phyloP scores from a whole-genome alignment of 2,888 invertebrate species.

The Axea sp. region DNA sequence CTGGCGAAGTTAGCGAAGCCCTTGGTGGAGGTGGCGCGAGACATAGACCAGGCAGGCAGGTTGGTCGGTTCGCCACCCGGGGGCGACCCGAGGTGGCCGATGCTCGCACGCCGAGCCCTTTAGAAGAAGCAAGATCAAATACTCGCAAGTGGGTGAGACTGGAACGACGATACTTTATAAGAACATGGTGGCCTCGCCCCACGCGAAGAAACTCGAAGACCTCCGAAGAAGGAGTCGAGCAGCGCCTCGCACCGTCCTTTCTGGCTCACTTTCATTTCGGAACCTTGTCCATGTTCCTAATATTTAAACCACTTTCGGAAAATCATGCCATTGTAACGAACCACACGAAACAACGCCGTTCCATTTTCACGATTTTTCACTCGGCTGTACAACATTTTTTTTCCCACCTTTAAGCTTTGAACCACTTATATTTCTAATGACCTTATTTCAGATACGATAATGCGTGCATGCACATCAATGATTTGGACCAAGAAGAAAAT shows the following conservation, averaged over 20 bases:
- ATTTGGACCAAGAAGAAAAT: too few relatives aligned
- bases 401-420: too few relatives aligned
- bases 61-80: conserved; percentile 77
- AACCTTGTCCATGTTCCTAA: conserved; percentile 32
- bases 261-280: conserved; percentile 44
- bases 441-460: too few relatives aligned
- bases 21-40: conserved; percentile 61
- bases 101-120: conserved; percentile 71
- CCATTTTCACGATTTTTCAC: too few relatives aligned
- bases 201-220: conserved; percentile 79
- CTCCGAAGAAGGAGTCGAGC: conserved; percentile 72
- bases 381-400: too few relatives aligned
- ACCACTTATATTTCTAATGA: too few relatives aligned
- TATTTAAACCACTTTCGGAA: conserved; percentile 21
- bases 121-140: conserved; percentile 42
- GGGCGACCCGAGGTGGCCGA: conserved; percentile 77
- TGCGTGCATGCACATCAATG: too few relatives aligned
- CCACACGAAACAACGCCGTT: too few relatives aligned
- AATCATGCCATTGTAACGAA: too few relatives aligned
- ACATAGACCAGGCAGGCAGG: conserved; percentile 73
- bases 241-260: conserved; percentile 35
- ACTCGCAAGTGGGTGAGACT: conserved; percentile 39
- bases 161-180: conserved; percentile 65
- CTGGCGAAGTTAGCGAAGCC: conserved; percentile 56
- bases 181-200: conserved; percentile 79